Percentiles rank a stretch among this genome's conserved stretches.
phyloP scores from a whole-genome alignment of 1,140 invertebrate genomes.

The Reticulitermes speratus region DNA sequence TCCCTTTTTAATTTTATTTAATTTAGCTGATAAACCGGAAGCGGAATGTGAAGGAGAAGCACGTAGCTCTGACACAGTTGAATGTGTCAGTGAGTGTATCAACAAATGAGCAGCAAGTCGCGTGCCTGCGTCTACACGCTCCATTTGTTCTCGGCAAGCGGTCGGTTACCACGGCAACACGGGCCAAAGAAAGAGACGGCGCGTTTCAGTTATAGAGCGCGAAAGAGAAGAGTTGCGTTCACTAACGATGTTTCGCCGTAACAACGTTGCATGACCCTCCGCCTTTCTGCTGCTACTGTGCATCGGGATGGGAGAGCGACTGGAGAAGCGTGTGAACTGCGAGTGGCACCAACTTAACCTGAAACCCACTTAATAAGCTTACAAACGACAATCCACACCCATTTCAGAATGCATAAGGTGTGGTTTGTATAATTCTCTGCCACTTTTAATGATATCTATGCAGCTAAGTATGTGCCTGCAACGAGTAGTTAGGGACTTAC shows the following conservation, averaged over 20 bases:
- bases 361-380: not conserved
- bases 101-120: constrained; percentile 28
- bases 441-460: not conserved
- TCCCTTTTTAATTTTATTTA: not conserved
- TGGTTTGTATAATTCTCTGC: not conserved
- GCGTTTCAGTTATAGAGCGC: not conserved
- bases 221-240: not conserved
- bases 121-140: constrained; percentile 25
- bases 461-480: not conserved
- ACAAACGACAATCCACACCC: not conserved
- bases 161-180: constrained; percentile 10
- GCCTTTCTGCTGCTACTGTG: not conserved
- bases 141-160: constrained; percentile 27
- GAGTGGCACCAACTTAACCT: not conserved
- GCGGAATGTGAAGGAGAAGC: not conserved
- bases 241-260: not conserved
- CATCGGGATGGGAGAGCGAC: not conserved
- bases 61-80: not conserved
- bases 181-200: not conserved
- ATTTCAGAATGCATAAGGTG: not conserved
- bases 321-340: not conserved
- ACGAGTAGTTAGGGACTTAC: too few species aligned
- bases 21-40: not conserved
- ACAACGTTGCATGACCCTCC: not conserved
- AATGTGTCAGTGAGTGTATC: constrained; percentile 28